Evolutionary conservation across 92 coral and sea anemone genomes (phyloP).

Genomic region (Epizoanthus scotinus): DNA sequence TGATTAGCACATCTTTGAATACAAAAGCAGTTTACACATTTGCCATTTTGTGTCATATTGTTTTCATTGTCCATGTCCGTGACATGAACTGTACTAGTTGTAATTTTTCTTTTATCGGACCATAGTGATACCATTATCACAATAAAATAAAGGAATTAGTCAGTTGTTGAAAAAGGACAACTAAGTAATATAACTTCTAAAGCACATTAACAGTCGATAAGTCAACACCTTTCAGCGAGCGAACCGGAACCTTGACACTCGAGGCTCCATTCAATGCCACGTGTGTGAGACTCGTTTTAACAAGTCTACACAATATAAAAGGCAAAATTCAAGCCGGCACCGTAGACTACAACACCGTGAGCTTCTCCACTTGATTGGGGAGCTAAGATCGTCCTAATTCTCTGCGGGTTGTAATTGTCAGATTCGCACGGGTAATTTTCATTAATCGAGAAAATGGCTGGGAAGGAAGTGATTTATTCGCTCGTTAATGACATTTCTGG

Average conservation of each 20-base stretch:
- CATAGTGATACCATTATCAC: not conserved
- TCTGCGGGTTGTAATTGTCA: not conserved
- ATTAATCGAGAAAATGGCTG: conserved; percentile 20
- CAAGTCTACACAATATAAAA: conserved; percentile 5
- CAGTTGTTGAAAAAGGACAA: conserved; percentile 3
- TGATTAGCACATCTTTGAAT: not conserved
- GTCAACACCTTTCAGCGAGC: not conserved
- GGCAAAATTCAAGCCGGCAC: not conserved
- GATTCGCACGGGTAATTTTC: not conserved
- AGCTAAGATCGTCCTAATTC: not conserved
- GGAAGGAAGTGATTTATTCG: conserved; percentile 10
- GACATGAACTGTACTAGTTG: not conserved
- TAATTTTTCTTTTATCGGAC: too few species aligned
- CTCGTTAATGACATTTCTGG: conserved; percentile 23
- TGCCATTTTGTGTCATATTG: not conserved
- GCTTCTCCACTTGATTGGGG: conserved; percentile 8
- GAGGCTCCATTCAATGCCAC: conserved; percentile 24
- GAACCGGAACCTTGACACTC: conserved; percentile 9
- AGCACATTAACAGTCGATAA: not conserved
- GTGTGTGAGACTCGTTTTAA: conserved; percentile 3
- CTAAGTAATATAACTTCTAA: not conserved
- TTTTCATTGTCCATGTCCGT: conserved; percentile 3
- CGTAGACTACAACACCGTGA: not conserved
- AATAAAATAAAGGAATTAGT: not conserved
- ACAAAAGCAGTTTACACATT: not conserved